These are phyloP conservation scores for Melipona quadrifasciata DNA, from an alignment of 1,140 invertebrate genomes.

Conservation along the genomic window DNA sequence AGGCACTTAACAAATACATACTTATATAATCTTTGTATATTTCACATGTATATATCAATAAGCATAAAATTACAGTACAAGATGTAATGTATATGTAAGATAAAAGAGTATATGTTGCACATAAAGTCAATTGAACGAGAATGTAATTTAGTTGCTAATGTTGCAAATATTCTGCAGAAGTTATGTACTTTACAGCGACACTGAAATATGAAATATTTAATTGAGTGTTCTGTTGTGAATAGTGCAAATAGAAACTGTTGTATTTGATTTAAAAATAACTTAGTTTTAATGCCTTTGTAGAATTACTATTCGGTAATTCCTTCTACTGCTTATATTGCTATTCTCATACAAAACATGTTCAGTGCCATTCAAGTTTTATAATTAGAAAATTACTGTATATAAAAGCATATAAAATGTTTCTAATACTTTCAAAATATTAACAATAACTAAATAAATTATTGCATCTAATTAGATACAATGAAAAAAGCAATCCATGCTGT, in stretches of 20 bases:
- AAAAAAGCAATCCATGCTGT: background rate
- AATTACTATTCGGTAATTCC: background rate
- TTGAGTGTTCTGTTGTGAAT: background rate
- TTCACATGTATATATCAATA: slow-evolving; percentile 1
- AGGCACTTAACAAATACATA: slow-evolving; percentile 23
- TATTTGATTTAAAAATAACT: background rate
- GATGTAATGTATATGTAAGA: background rate
- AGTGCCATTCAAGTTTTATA: background rate
- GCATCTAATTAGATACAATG: background rate
- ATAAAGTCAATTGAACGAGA: background rate
- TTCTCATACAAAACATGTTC: background rate
- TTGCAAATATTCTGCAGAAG: background rate
- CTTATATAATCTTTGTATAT: slow-evolving; percentile 32
- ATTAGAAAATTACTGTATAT: background rate
- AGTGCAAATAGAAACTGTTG: background rate
- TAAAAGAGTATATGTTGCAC: background rate
- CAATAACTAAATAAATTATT: background rate
- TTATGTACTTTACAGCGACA: background rate
- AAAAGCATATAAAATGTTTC: background rate
- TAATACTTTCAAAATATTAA: background rate
- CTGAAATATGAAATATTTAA: background rate
- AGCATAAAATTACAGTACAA: slow-evolving; percentile 26
- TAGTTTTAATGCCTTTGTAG: background rate
- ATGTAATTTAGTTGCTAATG: background rate
- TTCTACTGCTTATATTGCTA: background rate